Evolutionary conservation across 1,140 invertebrate species (phyloP).

Genomic region (Cotesia vestalis): DNA sequence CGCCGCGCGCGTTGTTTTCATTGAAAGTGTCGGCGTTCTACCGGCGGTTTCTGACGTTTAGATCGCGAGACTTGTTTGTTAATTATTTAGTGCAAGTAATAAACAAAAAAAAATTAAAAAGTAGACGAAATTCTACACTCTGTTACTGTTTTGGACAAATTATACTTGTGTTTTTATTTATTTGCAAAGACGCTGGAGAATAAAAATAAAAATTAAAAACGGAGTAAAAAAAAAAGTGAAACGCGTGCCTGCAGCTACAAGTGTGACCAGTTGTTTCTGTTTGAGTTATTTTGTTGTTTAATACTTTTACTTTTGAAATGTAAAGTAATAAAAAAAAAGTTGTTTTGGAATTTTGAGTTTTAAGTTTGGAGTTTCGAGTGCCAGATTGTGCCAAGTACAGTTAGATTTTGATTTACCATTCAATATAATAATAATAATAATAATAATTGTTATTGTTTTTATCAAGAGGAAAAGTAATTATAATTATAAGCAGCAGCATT

Average conservation of each 20-base stretch:
- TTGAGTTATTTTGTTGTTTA: neutral
- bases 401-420: too few relatives aligned
- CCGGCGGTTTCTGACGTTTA: neutral
- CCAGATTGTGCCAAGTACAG: too few relatives aligned
- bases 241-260: slow-evolving; percentile 9
- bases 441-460: neutral
- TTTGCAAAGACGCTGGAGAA: neutral
- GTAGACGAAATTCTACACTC: too few relatives aligned
- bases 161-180: neutral
- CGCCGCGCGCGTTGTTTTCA: slow-evolving; percentile 46
- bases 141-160: too few relatives aligned
- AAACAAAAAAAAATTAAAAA: too few relatives aligned
- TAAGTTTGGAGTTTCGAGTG: too few relatives aligned
- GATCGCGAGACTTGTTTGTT: too few relatives aligned
- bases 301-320: neutral
- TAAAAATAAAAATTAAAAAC: neutral
- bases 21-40: neutral
- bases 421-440: too few relatives aligned
- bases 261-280: slow-evolving; percentile 14
- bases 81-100: too few relatives aligned
- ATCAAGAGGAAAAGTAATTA: neutral
- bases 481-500: neutral
- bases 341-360: neutral
- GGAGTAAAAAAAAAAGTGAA: slow-evolving; percentile 2
- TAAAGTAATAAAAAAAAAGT: neutral